These are phyloP conservation scores for Mustelus asterias DNA, from an alignment of 2,113 vertebrate species.

Conservation along the genomic window DNA sequence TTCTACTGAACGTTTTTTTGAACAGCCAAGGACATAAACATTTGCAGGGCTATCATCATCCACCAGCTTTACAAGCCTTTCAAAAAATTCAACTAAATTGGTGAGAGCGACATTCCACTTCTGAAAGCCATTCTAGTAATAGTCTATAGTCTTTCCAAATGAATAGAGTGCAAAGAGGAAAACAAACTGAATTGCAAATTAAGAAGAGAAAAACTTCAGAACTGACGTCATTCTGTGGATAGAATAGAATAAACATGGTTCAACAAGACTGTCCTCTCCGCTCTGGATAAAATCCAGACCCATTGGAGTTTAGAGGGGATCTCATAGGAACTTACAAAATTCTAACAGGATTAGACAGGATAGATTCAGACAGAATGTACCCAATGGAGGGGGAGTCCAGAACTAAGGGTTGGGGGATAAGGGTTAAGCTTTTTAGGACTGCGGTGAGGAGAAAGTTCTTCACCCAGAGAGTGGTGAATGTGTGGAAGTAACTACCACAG, in stretches of 20 bases:
- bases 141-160: neutral
- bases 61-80: neutral
- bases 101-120: neutral
- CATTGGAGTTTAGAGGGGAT: no score
- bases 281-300: no score
- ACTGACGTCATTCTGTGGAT: neutral
- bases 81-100: neutral
- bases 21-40: neutral
- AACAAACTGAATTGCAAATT: neutral
- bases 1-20: neutral
- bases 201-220: neutral
- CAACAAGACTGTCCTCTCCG: no score
- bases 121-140: neutral
- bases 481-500: no score
- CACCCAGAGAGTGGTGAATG: no score
- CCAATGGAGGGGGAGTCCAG: no score
- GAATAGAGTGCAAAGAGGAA: neutral
- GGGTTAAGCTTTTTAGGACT: no score
- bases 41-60: neutral
- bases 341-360: no score
- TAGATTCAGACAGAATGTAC: no score
- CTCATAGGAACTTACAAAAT: no score
- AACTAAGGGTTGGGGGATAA: no score
- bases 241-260: neutral
- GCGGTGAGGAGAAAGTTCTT: no score